Evolutionary conservation across 1,140 invertebrate species (phyloP).

Genomic region (Drosophila azteca): DNA sequence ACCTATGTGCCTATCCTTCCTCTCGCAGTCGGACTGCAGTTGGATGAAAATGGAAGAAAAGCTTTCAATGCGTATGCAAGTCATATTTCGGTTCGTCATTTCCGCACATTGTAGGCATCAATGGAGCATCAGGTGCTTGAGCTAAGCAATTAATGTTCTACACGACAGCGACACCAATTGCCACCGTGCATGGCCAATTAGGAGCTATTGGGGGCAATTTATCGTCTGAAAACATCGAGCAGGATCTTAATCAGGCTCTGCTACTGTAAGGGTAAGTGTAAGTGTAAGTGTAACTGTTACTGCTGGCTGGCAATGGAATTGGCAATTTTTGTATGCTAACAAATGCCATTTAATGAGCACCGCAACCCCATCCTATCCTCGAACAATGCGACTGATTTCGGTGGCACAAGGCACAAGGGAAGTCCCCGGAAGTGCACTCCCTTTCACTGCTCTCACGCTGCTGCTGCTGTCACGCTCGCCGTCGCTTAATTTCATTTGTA

Average conservation of each 20-base stretch:
- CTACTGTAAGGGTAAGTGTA: too few species aligned
- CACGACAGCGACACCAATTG: constrained; percentile 31
- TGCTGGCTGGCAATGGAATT: background rate
- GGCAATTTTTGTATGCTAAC: constrained; percentile 17
- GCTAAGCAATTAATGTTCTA: constrained; percentile 1
- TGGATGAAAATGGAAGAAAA: too few species aligned
- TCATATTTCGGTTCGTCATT: background rate
- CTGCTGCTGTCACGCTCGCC: constrained; percentile 53
- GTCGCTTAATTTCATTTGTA: constrained; percentile 78
- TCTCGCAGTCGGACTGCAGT: too few species aligned
- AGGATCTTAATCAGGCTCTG: background rate
- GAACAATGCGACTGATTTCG: constrained; percentile 62
- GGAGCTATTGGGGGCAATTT: constrained; percentile 16
- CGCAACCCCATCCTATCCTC: constrained; percentile 26
- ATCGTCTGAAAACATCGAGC: constrained; percentile 7
- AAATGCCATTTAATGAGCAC: constrained; percentile 55
- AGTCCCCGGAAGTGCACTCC: background rate
- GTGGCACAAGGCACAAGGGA: constrained; percentile 7
- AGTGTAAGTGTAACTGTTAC: background rate
- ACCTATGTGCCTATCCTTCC: background rate
- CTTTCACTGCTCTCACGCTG: constrained; percentile 32
- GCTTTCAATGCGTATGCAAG: background rate
- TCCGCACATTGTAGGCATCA: constrained; percentile 16
- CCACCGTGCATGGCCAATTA: constrained; percentile 30
- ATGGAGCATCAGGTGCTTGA: constrained; percentile 15